Evolutionary conservation across 2,113 vertebrate genomes (phyloP).

Genomic region (Trochalopteron elliotii): DNA sequence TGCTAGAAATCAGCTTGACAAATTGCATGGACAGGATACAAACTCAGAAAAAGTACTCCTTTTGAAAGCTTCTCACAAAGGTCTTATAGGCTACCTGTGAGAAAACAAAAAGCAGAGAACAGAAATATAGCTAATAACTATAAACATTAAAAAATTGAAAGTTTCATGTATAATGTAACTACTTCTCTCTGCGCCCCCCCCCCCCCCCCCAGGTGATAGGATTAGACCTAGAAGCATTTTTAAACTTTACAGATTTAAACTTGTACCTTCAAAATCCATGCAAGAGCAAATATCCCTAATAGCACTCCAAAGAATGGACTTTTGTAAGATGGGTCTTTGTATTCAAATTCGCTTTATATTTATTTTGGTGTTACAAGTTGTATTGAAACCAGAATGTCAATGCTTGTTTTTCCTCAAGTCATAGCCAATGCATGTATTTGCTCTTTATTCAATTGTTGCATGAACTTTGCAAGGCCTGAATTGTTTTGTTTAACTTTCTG

Average conservation of each 20-base stretch:
- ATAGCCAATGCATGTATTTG: neutral
- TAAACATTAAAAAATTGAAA: neutral
- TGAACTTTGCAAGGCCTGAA: neutral
- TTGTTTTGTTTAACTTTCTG: neutral
- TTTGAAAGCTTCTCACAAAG: neutral
- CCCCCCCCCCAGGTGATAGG: neutral
- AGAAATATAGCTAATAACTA: neutral
- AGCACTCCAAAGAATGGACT: neutral
- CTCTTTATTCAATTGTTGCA: neutral
- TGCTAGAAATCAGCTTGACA: neutral
- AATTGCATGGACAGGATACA: neutral
- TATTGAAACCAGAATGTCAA: neutral
- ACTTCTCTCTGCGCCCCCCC: too few relatives aligned
- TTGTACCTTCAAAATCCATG: neutral
- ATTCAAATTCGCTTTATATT: neutral
- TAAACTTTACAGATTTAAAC: neutral
- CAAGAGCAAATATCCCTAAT: neutral
- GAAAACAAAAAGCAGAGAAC: fast-evolving
- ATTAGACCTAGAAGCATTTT: neutral
- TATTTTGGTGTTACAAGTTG: neutral
- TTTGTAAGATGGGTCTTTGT: neutral
- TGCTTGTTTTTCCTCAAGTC: neutral
- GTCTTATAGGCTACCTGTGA: neutral
- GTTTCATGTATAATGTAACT: neutral
- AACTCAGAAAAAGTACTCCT: neutral